Base-by-base conservation (phyloP, 1,140 invertebrate genomes). In the Heliconius eleuchia region DNA sequence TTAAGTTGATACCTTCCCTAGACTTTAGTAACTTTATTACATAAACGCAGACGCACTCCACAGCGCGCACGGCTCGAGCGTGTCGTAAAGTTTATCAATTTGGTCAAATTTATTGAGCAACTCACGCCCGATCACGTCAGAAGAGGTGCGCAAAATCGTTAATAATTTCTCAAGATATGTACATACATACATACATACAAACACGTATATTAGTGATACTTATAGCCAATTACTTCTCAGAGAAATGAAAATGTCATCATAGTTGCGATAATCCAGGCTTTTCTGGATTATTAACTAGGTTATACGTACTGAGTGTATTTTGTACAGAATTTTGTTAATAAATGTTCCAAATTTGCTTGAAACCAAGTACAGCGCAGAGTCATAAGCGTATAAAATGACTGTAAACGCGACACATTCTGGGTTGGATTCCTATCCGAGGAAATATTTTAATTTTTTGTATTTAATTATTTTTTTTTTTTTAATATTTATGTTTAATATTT, bases 81-180 rank as follows among this genome's bases (percentile, higher is more conserved):
- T 86, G 82, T 83, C 80, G 86, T 86, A 86, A 88, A 87, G 71
- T 82, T 86, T 83, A 87, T 88, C 78, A 87, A 85, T 85, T 89
- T 88, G 86, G 84, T 86, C 78, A 83, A 85, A 73, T 86, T 84
- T 82, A 87, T 88, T 89, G 81, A 81, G 79, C 82, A 86, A 87
- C 84, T 86, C 78, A 71, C 37, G 57, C 76, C 79, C 79, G 86
- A 77, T 81, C 77, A 80, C 82, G 82, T 84, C 84, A 81, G 82
- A 79, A 73, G 75, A 84, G 81, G 82, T 86, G 78, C 84, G 83
- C 74, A 85, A 76, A 85, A 77, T 84, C 80, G 81, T 84, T 83
- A 87, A 86, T 85, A 82, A 82, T 85, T 85, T 84, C 84, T 80
- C 71, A 78, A 83, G 74, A 79, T 78, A 46, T 4, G 75, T 84